Evolutionary conservation across 2,113 vertebrate species (phyloP).

Genomic region (Solea solea): DNA sequence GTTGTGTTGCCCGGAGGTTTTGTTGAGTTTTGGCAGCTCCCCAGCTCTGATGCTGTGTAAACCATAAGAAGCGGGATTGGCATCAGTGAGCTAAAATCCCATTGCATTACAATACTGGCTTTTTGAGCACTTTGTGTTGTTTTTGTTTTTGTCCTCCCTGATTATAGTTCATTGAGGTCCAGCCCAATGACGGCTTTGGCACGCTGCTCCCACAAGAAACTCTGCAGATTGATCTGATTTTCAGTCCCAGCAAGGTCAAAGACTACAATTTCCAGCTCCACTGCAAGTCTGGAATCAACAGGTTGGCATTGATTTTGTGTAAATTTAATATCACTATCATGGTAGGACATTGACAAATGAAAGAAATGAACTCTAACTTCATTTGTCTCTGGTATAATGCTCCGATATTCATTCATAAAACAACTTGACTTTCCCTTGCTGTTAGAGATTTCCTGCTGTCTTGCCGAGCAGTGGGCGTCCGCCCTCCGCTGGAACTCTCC

Average conservation of each 20-base stretch:
- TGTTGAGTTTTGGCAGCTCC: no score
- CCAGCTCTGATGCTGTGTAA: background rate
- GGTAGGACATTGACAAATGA: background rate
- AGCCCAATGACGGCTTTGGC: constrained; percentile 91
- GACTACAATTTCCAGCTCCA: constrained; percentile 87
- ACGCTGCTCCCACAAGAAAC: constrained; percentile 88
- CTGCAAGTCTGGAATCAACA: constrained; percentile 89
- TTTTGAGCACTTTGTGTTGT: background rate
- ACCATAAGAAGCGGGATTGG: background rate
- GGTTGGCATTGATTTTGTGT: constrained; percentile 74
- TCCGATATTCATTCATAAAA: background rate
- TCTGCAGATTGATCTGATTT: constrained; percentile 86
- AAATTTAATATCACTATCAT: background rate
- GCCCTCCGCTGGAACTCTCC: constrained; percentile 89
- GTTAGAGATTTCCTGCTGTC: constrained; percentile 87
- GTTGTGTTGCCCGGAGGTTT: no score
- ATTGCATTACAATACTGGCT: background rate
- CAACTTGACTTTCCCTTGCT: constrained; percentile 4
- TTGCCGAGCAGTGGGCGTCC: constrained; percentile 86
- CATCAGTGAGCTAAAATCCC: background rate
- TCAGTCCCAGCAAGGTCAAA: constrained; percentile 84
- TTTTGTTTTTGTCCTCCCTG: constrained; percentile 24
- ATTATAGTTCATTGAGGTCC: constrained; percentile 88
- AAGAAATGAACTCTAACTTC: background rate
- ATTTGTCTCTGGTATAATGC: background rate